Conservation (phyloP, 2,888 invertebrate genomes). For the Drepanosiphum platanoidis region DNA sequence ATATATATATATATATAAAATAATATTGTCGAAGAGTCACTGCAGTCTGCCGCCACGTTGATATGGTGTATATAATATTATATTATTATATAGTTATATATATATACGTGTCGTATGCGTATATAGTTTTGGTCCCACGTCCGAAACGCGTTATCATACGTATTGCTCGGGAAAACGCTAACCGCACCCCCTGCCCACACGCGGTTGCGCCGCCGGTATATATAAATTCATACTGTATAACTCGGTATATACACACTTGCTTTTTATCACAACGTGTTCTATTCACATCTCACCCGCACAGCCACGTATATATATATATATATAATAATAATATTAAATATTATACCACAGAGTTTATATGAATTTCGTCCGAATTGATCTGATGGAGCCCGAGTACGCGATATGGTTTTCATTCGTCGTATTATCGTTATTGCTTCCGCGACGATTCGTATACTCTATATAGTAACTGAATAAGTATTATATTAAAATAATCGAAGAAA, state of each 20-base stretch:
- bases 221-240: no score
- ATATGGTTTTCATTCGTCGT: no score
- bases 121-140: background rate
- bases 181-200: no score
- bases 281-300: background rate
- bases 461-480: background rate
- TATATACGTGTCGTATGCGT: no score
- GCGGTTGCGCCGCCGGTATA: no score
- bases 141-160: constrained; percentile 32
- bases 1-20: background rate
- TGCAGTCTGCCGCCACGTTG: no score
- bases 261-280: background rate
- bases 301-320: background rate
- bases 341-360: no score
- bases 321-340: no score
- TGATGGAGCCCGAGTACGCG: background rate
- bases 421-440: background rate
- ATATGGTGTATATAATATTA: background rate
- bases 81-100: no score
- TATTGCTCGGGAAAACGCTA: background rate
- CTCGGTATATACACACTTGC: background rate
- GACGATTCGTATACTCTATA: background rate
- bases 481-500: background rate
- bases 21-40: background rate
- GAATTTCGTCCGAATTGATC: background rate